These are phyloP conservation scores for Hylyphantes graminicola DNA, from an alignment of 1,140 invertebrate species.

Conservation along the genomic window DNA sequence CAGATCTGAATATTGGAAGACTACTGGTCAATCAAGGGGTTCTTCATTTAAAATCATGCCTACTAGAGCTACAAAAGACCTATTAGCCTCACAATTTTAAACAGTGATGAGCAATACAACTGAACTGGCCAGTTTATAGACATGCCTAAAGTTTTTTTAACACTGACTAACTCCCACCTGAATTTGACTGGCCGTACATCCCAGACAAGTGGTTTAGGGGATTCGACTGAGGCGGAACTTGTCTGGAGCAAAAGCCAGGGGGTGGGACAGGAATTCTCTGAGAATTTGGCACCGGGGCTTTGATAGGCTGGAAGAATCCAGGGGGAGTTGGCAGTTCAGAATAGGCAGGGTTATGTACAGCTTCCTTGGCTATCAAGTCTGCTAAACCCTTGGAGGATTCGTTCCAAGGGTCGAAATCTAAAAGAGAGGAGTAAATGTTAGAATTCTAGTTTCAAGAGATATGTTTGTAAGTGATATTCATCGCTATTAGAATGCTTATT, in stretches of 20 bases:
- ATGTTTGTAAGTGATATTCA: too few relatives aligned
- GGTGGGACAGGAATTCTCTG: conserved; percentile 48
- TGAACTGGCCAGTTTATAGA: too few relatives aligned
- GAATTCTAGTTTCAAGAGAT: too few relatives aligned
- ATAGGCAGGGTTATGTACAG: conserved; percentile 38
- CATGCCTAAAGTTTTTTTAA: too few relatives aligned
- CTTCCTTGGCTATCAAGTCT: conserved; percentile 90
- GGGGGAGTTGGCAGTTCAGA: conserved; percentile 33
- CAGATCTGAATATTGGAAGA: too few relatives aligned
- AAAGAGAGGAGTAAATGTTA: neutral
- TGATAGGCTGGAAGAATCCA: conserved; percentile 49
- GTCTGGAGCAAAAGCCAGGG: conserved; percentile 51
- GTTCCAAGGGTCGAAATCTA: conserved; percentile 93
- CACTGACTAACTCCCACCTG: neutral
- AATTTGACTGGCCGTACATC: conserved; percentile 38
- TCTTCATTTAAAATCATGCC: too few relatives aligned
- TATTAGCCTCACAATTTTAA: too few relatives aligned
- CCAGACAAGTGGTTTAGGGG: conserved; percentile 34
- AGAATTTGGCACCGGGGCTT: conserved; percentile 54
- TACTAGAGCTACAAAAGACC: too few relatives aligned
- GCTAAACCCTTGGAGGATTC: conserved; percentile 94
- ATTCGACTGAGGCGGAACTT: conserved; percentile 40
- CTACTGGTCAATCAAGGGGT: too few relatives aligned
- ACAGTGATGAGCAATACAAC: too few relatives aligned
- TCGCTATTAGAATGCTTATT: too few relatives aligned